Base-by-base conservation (phyloP, 2,888 invertebrate species). In the Platycnemis pennipes region DNA sequence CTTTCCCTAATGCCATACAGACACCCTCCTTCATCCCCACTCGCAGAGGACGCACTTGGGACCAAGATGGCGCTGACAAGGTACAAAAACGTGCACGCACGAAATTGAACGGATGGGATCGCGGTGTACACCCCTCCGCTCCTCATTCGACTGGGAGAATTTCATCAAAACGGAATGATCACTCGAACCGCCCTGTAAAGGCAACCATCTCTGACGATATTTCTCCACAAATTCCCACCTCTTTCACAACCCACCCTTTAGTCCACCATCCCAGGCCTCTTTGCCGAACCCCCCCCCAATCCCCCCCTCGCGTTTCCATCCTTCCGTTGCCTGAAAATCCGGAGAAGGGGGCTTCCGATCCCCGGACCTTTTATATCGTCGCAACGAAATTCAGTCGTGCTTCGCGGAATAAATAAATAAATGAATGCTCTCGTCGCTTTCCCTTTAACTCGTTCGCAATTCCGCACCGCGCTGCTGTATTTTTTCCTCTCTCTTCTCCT, bases 321-420 rank as follows among this genome's bases (percentile, higher is more conserved):
- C 13, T 13, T 13, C 49, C 49, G 49, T 13, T 13, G 13, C 8
- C 49, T 11, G 49, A 13, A 49, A 13, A 13, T 5, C 5, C 49
- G 5, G 49, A 49, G 49, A 13, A 13, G 13, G 49, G 49, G 31
- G 37, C 37, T 37, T 77, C 37, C 2, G 13, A 31, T 77, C 11
- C 2, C 37, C 37, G 26, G 26, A 77, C 31, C 77, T 5, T 2
- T 37, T 77, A n/a, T n/a, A 77, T 77, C 77, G 11, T 37, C 37
- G 26, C 77, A n/a, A 11, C 31, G 77, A 77, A 77, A 31, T 77
- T 77, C 77, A 77, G 77, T 77, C 77, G 77, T 77, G 37, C 77
- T 37, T 31, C 31, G 37, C 8, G 37, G 37, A 77, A 77, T 13
- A 26, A 7, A n/a, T 63, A 63, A 63, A 63, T 63, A 63, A 63